A percentile compares a stretch with the other conserved stretches of the same genome.
These are phyloP conservation scores for Dryobota labecula DNA, from an alignment of 2,888 invertebrate genomes.

Conservation along the genomic window DNA sequence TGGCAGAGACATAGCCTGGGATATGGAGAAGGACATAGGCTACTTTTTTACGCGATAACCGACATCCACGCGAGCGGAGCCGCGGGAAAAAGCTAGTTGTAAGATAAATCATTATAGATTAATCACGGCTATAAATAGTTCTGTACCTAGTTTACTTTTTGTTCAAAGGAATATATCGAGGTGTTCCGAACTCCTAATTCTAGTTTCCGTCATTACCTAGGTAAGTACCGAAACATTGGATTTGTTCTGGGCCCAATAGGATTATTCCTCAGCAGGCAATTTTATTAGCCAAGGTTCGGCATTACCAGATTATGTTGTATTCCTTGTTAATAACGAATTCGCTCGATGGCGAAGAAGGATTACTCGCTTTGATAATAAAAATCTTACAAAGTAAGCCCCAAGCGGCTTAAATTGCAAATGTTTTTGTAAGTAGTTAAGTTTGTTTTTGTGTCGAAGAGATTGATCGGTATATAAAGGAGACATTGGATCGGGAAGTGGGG, in stretches of 20 bases:
- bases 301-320: constrained; percentile 71
- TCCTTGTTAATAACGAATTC: constrained; percentile 65
- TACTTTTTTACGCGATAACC: too few relatives aligned
- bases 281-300: constrained; percentile 71
- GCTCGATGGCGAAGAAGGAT: constrained; percentile 70
- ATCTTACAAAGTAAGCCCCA: constrained; percentile 65
- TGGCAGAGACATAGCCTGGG: too few relatives aligned
- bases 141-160: background rate
- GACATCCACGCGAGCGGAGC: too few relatives aligned
- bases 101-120: background rate
- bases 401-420: constrained; percentile 58
- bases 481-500: constrained; percentile 15
- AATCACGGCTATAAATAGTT: background rate
- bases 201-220: constrained; percentile 23
- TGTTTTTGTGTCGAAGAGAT: constrained; percentile 55
- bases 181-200: constrained; percentile 18
- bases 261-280: constrained; percentile 74
- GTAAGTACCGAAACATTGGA: constrained; percentile 56
- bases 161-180: background rate
- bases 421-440: constrained; percentile 59
- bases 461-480: constrained; percentile 49
- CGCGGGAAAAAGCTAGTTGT: too few relatives aligned
- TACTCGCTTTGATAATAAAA: constrained; percentile 67
- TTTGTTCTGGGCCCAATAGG: constrained; percentile 73
- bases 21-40: too few relatives aligned